Percentiles rank a stretch among this genome's conserved stretches.
Conservation (phyloP, 2,888 invertebrate genomes). For the Agrochola macilenta region DNA sequence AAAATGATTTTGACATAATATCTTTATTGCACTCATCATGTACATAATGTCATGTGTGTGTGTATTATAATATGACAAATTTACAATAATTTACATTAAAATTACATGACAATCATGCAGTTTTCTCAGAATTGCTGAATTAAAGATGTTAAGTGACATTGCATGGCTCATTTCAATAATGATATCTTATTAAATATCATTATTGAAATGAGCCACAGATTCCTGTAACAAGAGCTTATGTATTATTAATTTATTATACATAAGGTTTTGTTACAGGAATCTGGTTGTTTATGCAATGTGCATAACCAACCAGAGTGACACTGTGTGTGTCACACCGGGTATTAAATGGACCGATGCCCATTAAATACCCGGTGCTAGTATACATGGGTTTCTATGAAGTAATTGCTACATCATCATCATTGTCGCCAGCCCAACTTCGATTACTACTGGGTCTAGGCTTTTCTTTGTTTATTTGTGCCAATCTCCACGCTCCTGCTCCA, state of each 20-base stretch:
- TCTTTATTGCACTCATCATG: conserved; percentile 19
- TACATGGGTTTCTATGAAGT: not conserved
- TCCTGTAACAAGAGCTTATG: not conserved
- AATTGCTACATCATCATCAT: not conserved
- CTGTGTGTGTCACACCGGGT: not conserved
- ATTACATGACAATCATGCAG: conserved; percentile 33
- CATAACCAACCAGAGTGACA: not conserved
- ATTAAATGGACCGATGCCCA: not conserved
- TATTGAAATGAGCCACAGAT: not conserved
- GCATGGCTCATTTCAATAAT: conserved; percentile 32
- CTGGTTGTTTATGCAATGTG: not conserved
- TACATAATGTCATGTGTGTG: not conserved
- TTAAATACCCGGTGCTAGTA: not conserved
- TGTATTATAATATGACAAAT: conserved; percentile 14
- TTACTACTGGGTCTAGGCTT: not conserved
- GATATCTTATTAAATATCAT: conserved; percentile 1
- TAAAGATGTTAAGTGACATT: conserved; percentile 13
- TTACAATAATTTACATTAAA: conserved; percentile 35
- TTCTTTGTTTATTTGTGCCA: not conserved
- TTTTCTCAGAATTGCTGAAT: conserved; percentile 23
- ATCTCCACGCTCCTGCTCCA: no score
- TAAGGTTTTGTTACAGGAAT: not conserved
- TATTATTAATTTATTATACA: not conserved
- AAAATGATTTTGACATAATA: conserved; percentile 10
- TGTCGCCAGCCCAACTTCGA: not conserved